Percentiles rank a stretch among this genome's conserved stretches.
phyloP scores from a whole-genome alignment of 2,888 invertebrate genomes.

The Xanthorhoe designata region DNA sequence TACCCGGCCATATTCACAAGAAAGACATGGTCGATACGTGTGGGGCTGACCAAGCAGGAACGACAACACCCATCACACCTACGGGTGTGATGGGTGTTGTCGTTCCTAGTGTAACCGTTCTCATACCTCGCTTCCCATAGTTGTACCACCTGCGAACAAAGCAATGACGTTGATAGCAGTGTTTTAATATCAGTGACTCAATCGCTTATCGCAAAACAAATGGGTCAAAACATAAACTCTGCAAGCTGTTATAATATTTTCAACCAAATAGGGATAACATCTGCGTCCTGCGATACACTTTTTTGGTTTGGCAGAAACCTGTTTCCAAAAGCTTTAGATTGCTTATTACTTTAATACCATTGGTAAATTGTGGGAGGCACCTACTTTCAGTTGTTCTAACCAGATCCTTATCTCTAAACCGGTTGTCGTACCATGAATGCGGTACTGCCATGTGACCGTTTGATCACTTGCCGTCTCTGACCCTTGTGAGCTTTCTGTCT shows the following conservation, averaged over 20 bases:
- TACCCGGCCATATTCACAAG: too few species aligned
- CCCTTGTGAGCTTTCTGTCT: constrained; percentile 25
- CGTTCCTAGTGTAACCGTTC: background rate
- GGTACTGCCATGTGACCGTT: constrained; percentile 35
- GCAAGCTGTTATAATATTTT: constrained; percentile 18
- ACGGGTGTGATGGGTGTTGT: background rate
- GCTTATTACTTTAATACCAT: constrained; percentile 6
- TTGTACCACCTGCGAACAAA: constrained; percentile 18
- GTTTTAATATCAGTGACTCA: constrained; percentile 20
- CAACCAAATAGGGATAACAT: constrained; percentile 10
- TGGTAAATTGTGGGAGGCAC: constrained; percentile 32
- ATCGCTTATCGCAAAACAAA: constrained; percentile 20
- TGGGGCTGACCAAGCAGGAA: too few species aligned
- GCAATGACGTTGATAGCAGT: constrained; percentile 20
- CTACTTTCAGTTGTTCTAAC: constrained; percentile 35
- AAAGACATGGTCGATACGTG: too few species aligned
- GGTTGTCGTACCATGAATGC: constrained; percentile 31
- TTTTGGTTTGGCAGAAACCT: constrained; percentile 8
- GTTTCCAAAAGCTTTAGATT: constrained; percentile 8
- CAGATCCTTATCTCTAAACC: constrained; percentile 33
- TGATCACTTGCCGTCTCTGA: constrained; percentile 37
- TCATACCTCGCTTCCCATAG: constrained; percentile 19
- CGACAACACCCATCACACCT: too few species aligned
- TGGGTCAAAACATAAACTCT: constrained; percentile 12
- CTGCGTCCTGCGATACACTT: constrained; percentile 4